Base-by-base conservation (phyloP, 2,797 vertebrate species). In the Phylloscopus collybita region DNA sequence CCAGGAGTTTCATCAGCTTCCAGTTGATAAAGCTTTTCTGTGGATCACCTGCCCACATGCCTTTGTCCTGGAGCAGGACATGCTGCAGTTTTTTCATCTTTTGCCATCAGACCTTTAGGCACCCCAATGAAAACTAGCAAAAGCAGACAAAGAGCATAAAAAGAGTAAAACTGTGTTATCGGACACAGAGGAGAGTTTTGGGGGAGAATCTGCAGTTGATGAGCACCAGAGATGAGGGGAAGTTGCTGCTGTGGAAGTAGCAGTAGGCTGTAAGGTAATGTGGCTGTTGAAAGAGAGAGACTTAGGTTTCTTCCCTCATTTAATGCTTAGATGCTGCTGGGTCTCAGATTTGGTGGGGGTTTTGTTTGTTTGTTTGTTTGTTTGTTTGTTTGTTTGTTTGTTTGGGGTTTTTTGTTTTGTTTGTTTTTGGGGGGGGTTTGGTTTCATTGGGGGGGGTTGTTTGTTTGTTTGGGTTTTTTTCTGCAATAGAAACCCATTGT, bases 1-100 rank as follows among this genome's bases (percentile, higher is more conserved):
- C 83, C 45, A 15, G 87, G 62, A 92, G 83, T 76, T 95, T 86
- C 73, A 95, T 94, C 92, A 93, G 42, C 91, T 90, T 95, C 88
- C 83, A 96, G 80, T 62, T 86, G 91, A 90, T 93, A 80, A 88
- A 74, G 83, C 21, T 57, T 86, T 90, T 71, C 90, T 82, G 45
- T 45, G 92, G 34, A 69, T 96, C 95, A 95, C 60, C 91, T 94
- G 86, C 73, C 73, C 74, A 73, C 51, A 34, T 62, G 57, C 67
- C 74, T 92, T 94, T 73, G 87, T 88, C 90, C 62, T 57, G 67
- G 78, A 67, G 80, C 71, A 71, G 71, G 72, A 30, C 74, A 7
- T 1, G 7, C 83, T 73, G 69, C 23, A 13, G 49, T 10, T 90
- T 88, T 88, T 92, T 88, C 74, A 90, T 92, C 80, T 71, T 86